phyloP scores from a whole-genome alignment of 2,113 vertebrate genomes.

The Oreochromis spilurus region DNA sequence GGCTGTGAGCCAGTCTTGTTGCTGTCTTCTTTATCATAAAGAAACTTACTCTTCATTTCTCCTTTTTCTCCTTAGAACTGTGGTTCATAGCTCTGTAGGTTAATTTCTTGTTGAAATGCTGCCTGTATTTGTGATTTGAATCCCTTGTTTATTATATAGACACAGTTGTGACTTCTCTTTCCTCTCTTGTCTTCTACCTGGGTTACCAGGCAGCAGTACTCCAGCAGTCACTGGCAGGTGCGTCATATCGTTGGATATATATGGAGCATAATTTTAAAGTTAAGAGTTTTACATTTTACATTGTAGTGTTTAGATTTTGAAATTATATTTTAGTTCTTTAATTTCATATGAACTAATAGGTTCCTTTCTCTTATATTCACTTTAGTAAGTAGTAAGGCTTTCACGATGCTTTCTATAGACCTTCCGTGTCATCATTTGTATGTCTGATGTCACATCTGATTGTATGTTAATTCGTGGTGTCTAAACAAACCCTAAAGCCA shows the following conservation, averaged over 20 bases:
- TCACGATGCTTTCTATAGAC: too few species aligned
- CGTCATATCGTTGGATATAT: background rate
- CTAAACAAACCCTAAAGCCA: too few species aligned
- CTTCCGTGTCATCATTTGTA: too few species aligned
- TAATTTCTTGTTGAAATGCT: background rate
- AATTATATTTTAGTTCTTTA: too few species aligned
- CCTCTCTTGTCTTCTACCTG: fast-evolving
- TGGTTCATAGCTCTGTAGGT: fast-evolving
- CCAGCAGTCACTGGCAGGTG: background rate
- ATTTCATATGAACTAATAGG: too few species aligned
- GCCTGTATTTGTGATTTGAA: background rate
- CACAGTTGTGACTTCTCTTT: background rate
- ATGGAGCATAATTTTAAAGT: background rate
- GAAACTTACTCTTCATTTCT: background rate
- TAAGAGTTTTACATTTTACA: too few species aligned
- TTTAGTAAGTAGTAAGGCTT: too few species aligned
- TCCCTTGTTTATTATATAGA: background rate
- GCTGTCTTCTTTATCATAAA: background rate
- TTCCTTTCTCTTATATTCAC: too few species aligned
- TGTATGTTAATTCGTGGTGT: too few species aligned
- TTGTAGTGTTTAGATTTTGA: too few species aligned
- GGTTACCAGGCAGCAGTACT: background rate
- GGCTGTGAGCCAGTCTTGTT: background rate
- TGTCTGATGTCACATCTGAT: too few species aligned
- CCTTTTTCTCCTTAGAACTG: background rate